A percentile compares a stretch with the other conserved stretches of the same genome.
Conservation (phyloP, 2,113 vertebrate species). For the Gobio gobio region DNA sequence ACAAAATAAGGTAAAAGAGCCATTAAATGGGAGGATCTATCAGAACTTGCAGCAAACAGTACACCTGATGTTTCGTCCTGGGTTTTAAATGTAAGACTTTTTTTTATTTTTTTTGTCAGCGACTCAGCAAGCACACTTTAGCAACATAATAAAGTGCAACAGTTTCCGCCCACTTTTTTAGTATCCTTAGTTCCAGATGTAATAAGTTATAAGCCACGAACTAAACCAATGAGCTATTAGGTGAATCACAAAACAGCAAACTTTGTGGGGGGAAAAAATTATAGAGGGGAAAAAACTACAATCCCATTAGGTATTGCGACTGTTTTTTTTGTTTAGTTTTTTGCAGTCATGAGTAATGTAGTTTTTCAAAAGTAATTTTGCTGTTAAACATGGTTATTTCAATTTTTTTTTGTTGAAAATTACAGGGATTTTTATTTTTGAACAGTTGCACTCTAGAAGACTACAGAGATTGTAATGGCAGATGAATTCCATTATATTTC, state of each 20-base stretch:
- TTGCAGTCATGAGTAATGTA: no score
- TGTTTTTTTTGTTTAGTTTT: no score
- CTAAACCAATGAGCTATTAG: background rate
- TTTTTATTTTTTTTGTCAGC: no score
- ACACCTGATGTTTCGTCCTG: background rate
- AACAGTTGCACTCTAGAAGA: background rate
- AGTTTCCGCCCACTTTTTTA: background rate
- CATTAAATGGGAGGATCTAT: conserved; percentile 46
- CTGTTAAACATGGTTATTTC: no score
- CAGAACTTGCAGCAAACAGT: conserved; percentile 40
- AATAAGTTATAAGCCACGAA: background rate
- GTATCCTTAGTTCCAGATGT: background rate
- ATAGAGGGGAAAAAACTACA: no score
- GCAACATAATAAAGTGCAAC: conserved; percentile 60
- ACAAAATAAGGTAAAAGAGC: conserved; percentile 29
- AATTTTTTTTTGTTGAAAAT: no score
- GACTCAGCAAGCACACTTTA: conserved; percentile 61
- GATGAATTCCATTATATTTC: conserved; percentile 69
- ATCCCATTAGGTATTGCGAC: background rate
- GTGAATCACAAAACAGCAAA: background rate
- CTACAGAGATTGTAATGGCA: conserved; percentile 62
- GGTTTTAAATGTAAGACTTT: no score
- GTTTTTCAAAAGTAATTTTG: no score
- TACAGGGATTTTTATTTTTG: background rate
- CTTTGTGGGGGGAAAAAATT: background rate